A percentile compares a stretch with the other conserved stretches of the same genome.
phyloP scores from a whole-genome alignment of 1,140 invertebrate genomes.

The Bathynomus jamesi region DNA sequence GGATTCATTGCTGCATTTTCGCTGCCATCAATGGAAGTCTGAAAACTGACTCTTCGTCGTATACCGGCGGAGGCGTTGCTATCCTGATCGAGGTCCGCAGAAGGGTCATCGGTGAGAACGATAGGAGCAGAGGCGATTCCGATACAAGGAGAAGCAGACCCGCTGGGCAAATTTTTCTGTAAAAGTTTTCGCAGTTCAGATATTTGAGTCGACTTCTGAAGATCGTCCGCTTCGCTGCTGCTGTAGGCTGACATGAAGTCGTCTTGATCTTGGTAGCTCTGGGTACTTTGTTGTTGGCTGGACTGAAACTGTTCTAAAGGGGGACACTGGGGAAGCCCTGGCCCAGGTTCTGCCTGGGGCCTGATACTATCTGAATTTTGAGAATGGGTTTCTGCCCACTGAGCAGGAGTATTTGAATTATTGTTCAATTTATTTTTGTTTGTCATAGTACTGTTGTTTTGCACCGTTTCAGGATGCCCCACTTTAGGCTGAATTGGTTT shows the following conservation, averaged over 20 bases:
- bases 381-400: neutral
- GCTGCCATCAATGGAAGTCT: slow-evolving; percentile 44
- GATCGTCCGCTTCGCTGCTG: slow-evolving; percentile 20
- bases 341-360: slow-evolving; percentile 20
- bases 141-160: slow-evolving; percentile 6
- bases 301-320: neutral
- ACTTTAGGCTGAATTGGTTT: neutral
- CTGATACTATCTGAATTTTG: neutral
- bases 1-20: slow-evolving; percentile 9
- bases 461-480: neutral
- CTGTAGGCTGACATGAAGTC: neutral
- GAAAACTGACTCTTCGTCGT: slow-evolving; percentile 54
- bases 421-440: no score
- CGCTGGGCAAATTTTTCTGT: slow-evolving; percentile 53
- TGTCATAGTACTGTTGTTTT: slow-evolving; percentile 6
- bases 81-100: slow-evolving; percentile 16
- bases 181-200: slow-evolving; percentile 62
- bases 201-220: slow-evolving; percentile 49
- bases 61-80: slow-evolving; percentile 19
- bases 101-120: neutral
- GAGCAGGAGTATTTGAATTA: no score
- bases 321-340: no score
- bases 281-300: neutral
- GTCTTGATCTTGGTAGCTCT: neutral
- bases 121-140: slow-evolving; percentile 5